Base-by-base conservation (phyloP, 2,113 vertebrate species). In the Axis porcinus region DNA sequence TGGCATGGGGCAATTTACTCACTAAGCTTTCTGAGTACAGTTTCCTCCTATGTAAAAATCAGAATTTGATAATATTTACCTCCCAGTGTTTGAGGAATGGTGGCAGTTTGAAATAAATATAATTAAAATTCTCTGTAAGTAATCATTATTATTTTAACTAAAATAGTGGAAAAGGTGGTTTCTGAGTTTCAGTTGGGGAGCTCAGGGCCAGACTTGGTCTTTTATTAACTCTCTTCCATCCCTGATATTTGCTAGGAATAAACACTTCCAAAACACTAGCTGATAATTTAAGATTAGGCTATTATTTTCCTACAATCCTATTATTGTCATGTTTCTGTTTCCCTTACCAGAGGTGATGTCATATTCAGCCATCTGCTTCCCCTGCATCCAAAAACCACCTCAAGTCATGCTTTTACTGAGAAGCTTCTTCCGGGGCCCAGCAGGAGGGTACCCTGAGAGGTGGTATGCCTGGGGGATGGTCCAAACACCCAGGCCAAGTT, bases 341-440 rank as follows among this genome's bases (percentile, higher is more conserved):
- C 91, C 83, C 54, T 97, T 91, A 30, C 70, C 55, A 1, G 3
- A 93, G 96, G 91, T 98, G 98, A 98, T 91, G 95, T 98, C 93
- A 98, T 97, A 33, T 88, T 92, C 10, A 0, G 76, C 98, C 98
- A 98, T 98, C 98, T 98, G 98, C 94, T 97, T 92, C 67, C n/a
- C 57, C 78, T 86, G 93, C 76, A 33, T 97, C 82, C 92, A 57
- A 95, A 97, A 95, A 92, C 52, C 87, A 94, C 92, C 25, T 89
- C 43, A n/a, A 97, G 52, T 60, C 54, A 33, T 47, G 74, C 4
- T 96, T 98, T 94, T 97, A 60, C 87, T 89, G 82, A 90, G 91
- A 90, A 54, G 6, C 62, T 85, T 93, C 82, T 96, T 97, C 85
- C 95, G 74, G 90, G 60, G 19, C 97, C 85, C 94, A 88, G 97